Base-by-base conservation (phyloP, 2,797 vertebrate genomes). In the Cryptoblepharus egeriae region DNA sequence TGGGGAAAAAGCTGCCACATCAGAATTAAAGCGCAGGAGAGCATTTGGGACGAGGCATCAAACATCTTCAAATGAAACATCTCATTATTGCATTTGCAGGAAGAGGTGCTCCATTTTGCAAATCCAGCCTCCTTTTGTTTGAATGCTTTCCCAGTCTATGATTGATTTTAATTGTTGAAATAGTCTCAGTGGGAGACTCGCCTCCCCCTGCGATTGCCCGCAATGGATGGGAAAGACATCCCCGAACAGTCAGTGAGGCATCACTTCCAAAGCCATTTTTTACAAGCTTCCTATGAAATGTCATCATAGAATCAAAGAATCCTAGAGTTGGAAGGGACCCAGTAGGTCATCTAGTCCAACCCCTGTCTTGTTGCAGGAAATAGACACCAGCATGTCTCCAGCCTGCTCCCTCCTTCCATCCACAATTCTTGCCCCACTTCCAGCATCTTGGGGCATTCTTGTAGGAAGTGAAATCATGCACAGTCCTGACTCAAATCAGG, bases 201-300 rank as follows among this genome's bases (percentile, higher is more conserved):
- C n/a, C 87, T 73, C 78, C 28, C 67, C 37, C 37, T 45, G 28
- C 30, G 68, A 30, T 24, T 39, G 28, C 4, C 15, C n/a, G 0
- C 1, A 26, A 49, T 1, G 39, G 3, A 28, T 11, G 24, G 39
- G 26, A 9, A 75, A n/a, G 77, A 75, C 0, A 13, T 3, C 1
- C 81, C 18, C 55, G 64, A 15, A 71, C 69, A 83, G 0, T 0
- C 6, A 13, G 57, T 80, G 2, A 42, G 63, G 2, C 39, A 35
- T 1, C 0, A 52, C 8, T 77, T 84, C 79, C n/a, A 10, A 58
- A 68, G 76, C 79, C 0, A 3, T 26, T 37, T 26, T 68, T 76
- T 79, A 81, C 81, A 58, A 39, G 18, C n/a, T 84, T 80, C 39
- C 42, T 49, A 26, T 30, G 89, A 64, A 61, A 65, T 86, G 77